Conservation (phyloP, 2,888 invertebrate genomes). For the Chloroclysta siterata region DNA sequence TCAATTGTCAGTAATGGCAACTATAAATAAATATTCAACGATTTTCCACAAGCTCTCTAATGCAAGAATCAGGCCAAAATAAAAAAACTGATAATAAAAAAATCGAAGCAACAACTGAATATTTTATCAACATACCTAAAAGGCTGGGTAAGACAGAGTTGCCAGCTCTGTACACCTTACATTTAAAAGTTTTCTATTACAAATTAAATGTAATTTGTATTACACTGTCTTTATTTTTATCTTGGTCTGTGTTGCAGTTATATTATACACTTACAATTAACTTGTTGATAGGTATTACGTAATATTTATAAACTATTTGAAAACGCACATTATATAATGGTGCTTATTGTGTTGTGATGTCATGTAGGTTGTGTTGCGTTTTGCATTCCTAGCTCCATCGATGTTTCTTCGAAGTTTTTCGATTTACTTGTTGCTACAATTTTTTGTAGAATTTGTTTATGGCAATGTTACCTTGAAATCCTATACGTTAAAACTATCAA, state of each 20-base stretch:
- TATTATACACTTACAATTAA: neutral
- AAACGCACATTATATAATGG: conserved; percentile 55
- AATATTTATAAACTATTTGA: neutral
- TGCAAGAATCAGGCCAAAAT: neutral
- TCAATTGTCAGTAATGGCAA: neutral
- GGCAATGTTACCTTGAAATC: neutral
- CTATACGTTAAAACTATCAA: neutral
- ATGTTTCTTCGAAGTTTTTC: conserved; percentile 45
- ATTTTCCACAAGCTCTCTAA: neutral
- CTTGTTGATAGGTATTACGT: neutral
- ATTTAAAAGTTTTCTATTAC: neutral
- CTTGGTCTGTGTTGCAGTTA: neutral
- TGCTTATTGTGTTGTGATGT: conserved; percentile 59
- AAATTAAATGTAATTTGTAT: neutral
- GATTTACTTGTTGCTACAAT: conserved; percentile 22
- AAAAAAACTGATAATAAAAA: neutral
- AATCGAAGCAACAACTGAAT: too few relatives aligned
- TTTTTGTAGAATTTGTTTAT: neutral
- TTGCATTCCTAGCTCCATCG: conserved; percentile 45
- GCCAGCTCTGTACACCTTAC: too few relatives aligned
- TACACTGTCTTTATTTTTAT: neutral
- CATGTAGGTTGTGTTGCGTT: conserved; percentile 64
- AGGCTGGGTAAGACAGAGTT: too few relatives aligned
- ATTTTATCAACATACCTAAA: too few relatives aligned
- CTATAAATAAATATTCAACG: neutral